These are phyloP conservation scores for Hyposoter dolosus DNA, from an alignment of 2,888 invertebrate species.

Conservation along the genomic window DNA sequence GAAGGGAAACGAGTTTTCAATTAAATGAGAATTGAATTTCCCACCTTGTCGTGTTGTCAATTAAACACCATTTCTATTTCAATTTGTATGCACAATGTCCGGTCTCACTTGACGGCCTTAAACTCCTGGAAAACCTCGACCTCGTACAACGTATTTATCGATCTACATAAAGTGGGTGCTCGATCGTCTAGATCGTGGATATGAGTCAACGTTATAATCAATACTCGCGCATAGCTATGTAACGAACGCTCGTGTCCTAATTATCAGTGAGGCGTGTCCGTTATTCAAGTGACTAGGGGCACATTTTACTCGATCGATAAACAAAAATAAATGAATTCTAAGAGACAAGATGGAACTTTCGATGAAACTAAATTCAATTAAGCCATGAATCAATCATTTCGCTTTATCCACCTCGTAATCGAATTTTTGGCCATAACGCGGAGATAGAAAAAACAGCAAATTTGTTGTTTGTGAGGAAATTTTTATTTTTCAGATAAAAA, in stretches of 20 bases:
- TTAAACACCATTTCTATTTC: conserved; percentile 21
- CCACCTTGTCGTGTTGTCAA: neutral
- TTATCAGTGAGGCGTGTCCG: conserved; percentile 69
- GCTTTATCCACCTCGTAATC: neutral
- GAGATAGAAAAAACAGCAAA: neutral
- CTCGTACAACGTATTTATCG: conserved; percentile 61
- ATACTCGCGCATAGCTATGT: conserved; percentile 57
- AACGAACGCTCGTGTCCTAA: conserved; percentile 70
- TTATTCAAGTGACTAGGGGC: conserved; percentile 24
- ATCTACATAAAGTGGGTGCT: conserved; percentile 38
- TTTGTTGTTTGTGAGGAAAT: too few species aligned
- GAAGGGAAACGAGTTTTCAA: neutral
- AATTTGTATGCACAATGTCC: conserved; percentile 26
- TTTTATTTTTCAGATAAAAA: too few species aligned
- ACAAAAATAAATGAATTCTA: conserved; percentile 1
- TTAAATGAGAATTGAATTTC: neutral
- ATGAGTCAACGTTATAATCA: conserved; percentile 55
- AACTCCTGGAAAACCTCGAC: conserved; percentile 60
- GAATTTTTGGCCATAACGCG: neutral
- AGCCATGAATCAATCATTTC: neutral
- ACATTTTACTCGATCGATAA: conserved; percentile 37
- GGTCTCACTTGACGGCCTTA: conserved; percentile 52
- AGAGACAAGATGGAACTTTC: conserved; percentile 35
- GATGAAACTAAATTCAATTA: conserved; percentile 49
- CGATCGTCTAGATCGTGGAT: conserved; percentile 55